Conservation (phyloP, 2,113 vertebrate genomes). For the Tylochromis polylepis region DNA sequence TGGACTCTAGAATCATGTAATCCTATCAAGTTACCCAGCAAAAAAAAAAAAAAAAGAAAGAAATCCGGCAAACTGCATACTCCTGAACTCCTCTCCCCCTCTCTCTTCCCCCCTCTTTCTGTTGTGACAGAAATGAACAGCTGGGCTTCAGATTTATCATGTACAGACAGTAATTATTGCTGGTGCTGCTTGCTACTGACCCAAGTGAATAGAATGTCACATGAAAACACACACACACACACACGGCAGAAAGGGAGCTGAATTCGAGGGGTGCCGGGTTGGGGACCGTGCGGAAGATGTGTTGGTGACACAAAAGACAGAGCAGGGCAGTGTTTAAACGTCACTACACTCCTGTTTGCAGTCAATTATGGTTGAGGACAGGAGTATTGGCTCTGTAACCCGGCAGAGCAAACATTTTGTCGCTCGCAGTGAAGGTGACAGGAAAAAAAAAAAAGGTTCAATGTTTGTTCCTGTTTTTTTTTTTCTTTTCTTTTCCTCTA, state of each 20-base stretch:
- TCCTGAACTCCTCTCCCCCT: conserved; percentile 40
- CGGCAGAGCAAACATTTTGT: conserved; percentile 67
- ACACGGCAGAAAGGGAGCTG: conserved; percentile 43
- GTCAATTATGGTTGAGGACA: conserved; percentile 75
- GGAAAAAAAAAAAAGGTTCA: conserved; percentile 21
- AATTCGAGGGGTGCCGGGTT: conserved; percentile 35
- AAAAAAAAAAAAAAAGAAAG: conserved; percentile 43
- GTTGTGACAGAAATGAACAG: conserved; percentile 77
- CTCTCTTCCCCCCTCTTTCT: conserved; percentile 32
- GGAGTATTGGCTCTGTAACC: conserved; percentile 61
- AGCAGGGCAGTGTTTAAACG: conserved; percentile 65
- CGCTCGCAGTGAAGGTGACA: conserved; percentile 44
- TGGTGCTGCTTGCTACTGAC: conserved; percentile 80
- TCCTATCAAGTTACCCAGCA: conserved; percentile 78
- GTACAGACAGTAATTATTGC: conserved; percentile 82
- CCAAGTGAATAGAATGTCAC: conserved; percentile 72
- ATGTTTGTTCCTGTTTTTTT: conserved; percentile 43
- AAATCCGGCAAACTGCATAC: conserved; percentile 75
- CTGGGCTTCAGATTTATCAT: conserved; percentile 82
- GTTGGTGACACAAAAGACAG: conserved; percentile 28
- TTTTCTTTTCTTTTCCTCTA: conserved; percentile 10
- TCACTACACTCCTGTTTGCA: conserved; percentile 74
- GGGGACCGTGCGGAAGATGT: conserved; percentile 1
- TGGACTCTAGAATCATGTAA: conserved; percentile 76
- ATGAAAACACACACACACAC: conserved; percentile 34